Evolutionary conservation across 2,113 vertebrate species (phyloP), one percentile per base, ranked within the genome.

Genomic region (Ramphastos sulfuratus): DNA sequence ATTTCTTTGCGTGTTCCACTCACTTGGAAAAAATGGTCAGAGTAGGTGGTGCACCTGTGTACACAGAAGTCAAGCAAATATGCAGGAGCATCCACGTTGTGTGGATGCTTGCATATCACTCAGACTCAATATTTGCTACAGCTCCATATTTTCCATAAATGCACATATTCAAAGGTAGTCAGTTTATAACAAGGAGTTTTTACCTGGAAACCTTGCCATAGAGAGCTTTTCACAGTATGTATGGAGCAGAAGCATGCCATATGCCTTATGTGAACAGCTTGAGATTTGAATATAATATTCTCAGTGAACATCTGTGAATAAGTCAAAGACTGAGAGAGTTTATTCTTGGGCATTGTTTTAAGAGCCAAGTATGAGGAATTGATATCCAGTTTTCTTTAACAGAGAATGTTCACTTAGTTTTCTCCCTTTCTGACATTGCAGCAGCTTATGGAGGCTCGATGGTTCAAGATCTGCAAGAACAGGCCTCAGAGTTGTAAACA

Each of bases 171-270:
- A 7, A 52, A 79, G 12, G 19, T 28, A n/a, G 3, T 21, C 9
- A 76, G 59, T 80, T 72, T 50, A 17, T 61, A 19, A 23, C 8
- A 10, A 37, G 28, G 27, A 42, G 6, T 35, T 82, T 80, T 78
- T 21, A 21, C 30, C 33, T 0, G 1, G 14, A 30, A 55, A 16
- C 13, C 24, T 64, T 30, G 16, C 39, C 12, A 3, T 4, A 6
- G 16, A 1, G 15, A 71, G 20, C 59, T 81, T 92, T 59, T 5
- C 1, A 0, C 15, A 4, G 33, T 3, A 12, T 0, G 4, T 23
- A 8, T 33, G 7, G 18, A 73, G 64, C 30, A 65, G 64, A 37
- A 79, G 18, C 15, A 5, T 16, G 15, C 31, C 25, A 3, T 3
- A 5, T 46, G 27, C 39, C 18, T 52, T 74, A 4, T 5, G 35